Evolutionary conservation across 2,113 vertebrate genomes (phyloP), one percentile per base, ranked within the genome.

Genomic region (Trematomus loennbergii): DNA sequence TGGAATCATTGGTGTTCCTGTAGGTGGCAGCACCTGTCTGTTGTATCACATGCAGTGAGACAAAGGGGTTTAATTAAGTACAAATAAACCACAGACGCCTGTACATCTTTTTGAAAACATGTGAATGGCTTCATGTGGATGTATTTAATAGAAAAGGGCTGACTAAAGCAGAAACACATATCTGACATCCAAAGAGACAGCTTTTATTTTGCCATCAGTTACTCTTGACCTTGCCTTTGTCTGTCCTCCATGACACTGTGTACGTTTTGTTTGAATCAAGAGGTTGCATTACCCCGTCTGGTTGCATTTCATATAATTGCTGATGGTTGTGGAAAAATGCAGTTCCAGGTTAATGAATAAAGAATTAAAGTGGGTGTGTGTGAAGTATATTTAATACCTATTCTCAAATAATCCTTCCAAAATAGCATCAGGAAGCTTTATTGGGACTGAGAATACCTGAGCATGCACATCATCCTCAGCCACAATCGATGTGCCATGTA

Each of bases 401-500:
- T 75, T 78, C 85, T 80, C 86, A 93, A 91, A 89, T 87, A 88
- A 82, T 58, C 71, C 20, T 55, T 90, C 91, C 78, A 94, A 91
- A 91, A 96, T 95, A 96, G 95, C 91, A 91, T 69, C 83, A 65
- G 63, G 91, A 70, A 87, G 65, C 87, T 85, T 88, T 81, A 91
- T 87, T 86, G 81, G 84, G 83, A 81, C 75, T 61, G 69, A 88
- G 78, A 94, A 94, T 92, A 94, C 92, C 93, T 90, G 90, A 94
- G 87, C 72, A 50, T 84, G 89, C 92, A 89, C 78, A 91, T 94
- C 89, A 92, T 87, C 72, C 72, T 82, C 73, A 78, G 70, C 83
- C 83, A 75, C 84, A 82, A 94, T 95, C 94, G 75, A 95, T 95
- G 87, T 71, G 58, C 86, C 84, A 73, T 92, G 94, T 91, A 94